Base-by-base conservation (phyloP, 1,140 invertebrate species). In the Phymorhynchus buccinoides region DNA sequence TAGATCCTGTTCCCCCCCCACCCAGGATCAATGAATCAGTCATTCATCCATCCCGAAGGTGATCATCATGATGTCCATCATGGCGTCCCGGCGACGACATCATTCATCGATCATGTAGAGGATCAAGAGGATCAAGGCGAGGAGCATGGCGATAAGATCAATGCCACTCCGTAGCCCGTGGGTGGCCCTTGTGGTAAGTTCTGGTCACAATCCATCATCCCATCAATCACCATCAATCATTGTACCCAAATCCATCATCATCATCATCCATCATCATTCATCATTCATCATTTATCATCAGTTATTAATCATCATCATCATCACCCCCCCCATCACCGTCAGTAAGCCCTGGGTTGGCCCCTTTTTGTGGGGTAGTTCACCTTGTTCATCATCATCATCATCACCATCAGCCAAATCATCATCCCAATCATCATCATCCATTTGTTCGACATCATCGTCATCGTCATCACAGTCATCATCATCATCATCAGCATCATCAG, bases 401-500 rank as follows among this genome's bases (percentile, higher is more conserved):
- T 66, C 56, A 66, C 30, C 56, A 66, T 66, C 56, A 66, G 16
- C 56, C 16, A 18, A 16, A 66, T 66, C 56, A 66, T 66, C 56
- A 66, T 66, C 56, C 16, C 30, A 16, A 66, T 66, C 56, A 66
- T 66, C 56, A 66, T 66, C 56, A 66, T 66, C 56, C 16, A 18
- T n/a, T 18, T 66, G 16, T 18, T 66, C 56, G 30, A 18, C 56
- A 66, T 87, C 52, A 82, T 86, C 83, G 73, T 84, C 78, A 41
- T 84, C 35, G 80, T 52, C 83, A 84, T 83, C 75, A 66, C 80
- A 68, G 42, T 80, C 80, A 27, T 82, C 62, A 44, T 73, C 71
- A 66, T 83, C 52, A 35, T 85, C 73, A 52, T 82, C 62, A 37
- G 83, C 56, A 27, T 86, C 85, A 77, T 84, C 56, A 22, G 80